phyloP scores from a whole-genome alignment of 1,140 invertebrate genomes.

The Eubasilissa regina region DNA sequence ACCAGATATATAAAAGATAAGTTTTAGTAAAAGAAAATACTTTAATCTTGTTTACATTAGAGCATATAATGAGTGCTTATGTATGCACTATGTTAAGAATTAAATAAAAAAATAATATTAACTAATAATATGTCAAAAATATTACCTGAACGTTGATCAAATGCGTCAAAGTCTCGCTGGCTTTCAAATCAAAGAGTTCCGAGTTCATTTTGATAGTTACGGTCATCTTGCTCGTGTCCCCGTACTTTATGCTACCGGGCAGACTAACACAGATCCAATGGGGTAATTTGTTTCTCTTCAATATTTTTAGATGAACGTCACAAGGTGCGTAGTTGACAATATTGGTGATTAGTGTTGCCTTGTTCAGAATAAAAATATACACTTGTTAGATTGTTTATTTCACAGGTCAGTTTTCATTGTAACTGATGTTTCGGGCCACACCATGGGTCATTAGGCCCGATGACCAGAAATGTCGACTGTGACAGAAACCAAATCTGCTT shows the following conservation, averaged over 20 bases:
- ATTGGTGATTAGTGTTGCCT: background rate
- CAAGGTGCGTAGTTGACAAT: background rate
- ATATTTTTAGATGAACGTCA: constrained; percentile 5
- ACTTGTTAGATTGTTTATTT: no score
- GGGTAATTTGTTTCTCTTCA: constrained; percentile 20
- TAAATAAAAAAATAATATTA: background rate
- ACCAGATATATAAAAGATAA: no score
- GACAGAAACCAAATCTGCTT: no score
- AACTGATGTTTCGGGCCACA: no score
- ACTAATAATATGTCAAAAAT: background rate
- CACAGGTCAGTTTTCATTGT: no score
- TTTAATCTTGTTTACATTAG: no score
- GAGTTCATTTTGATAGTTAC: background rate
- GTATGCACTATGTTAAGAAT: no score
- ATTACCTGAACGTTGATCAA: constrained; percentile 29
- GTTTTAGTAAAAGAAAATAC: no score
- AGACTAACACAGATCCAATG: constrained; percentile 17
- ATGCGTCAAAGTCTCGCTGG: background rate
- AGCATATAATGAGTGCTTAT: no score
- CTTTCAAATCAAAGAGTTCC: background rate
- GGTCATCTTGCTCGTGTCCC: background rate
- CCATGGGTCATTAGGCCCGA: no score
- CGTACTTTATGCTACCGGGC: background rate
- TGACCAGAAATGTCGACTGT: no score
- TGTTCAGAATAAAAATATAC: background rate